Conservation (phyloP, 2,888 invertebrate genomes). For the Athalia circularis region DNA sequence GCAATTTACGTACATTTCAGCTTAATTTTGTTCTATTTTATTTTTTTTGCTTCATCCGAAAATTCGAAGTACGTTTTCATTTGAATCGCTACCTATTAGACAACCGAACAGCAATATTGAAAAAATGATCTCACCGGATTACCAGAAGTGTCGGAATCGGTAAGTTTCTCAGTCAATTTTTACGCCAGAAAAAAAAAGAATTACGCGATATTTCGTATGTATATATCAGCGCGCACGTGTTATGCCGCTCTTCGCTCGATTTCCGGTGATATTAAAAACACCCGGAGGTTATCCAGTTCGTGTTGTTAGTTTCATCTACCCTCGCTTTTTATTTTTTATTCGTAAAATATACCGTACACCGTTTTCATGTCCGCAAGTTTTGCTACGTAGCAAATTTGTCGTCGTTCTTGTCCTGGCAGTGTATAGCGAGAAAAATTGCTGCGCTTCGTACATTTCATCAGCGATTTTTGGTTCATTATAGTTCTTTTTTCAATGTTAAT, state of each 20-base stretch:
- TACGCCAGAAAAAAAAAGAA: not conserved
- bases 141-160: too few species aligned
- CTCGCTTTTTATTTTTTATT: not conserved
- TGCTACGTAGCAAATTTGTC: slow-evolving; percentile 38
- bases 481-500: not conserved
- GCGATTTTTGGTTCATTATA: too few species aligned
- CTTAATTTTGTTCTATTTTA: not conserved
- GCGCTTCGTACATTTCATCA: not conserved
- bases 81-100: not conserved
- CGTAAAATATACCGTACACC: not conserved
- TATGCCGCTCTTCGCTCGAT: slow-evolving; percentile 51
- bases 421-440: not conserved
- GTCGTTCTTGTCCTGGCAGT: slow-evolving; percentile 26
- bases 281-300: slow-evolving; percentile 37
- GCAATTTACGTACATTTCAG: too few species aligned
- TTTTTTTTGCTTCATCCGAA: not conserved
- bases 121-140: too few species aligned
- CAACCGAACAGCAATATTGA: not conserved
- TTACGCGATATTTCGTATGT: not conserved
- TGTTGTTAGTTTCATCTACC: slow-evolving; percentile 2
- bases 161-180: too few species aligned
- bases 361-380: slow-evolving; percentile 20
- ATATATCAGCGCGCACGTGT: slow-evolving; percentile 12
- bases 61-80: not conserved
- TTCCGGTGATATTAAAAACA: slow-evolving; percentile 63